Percentiles rank a stretch among this genome's conserved stretches.
Evolutionary conservation across 2,888 invertebrate genomes (phyloP).

Genomic region (Drosophila neoperkinsi): DNA sequence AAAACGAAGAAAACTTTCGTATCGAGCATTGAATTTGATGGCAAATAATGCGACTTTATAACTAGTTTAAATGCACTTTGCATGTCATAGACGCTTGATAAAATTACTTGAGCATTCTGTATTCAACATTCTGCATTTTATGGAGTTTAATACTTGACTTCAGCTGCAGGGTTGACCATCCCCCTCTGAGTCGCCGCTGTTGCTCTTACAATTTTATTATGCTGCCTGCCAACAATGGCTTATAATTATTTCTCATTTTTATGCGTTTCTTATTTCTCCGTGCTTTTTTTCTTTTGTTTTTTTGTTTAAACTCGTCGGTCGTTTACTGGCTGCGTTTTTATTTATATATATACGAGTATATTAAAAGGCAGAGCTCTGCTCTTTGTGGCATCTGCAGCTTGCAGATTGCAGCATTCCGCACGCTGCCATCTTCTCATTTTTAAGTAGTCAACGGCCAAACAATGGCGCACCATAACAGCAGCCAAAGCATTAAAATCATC

Average conservation of each 20-base stretch:
- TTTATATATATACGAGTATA: conserved; percentile 31
- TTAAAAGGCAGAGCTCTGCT: conserved; percentile 20
- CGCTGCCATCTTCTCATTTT: conserved; percentile 39
- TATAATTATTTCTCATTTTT: conserved; percentile 59
- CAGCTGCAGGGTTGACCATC: conserved; percentile 1
- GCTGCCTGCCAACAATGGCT: conserved; percentile 65
- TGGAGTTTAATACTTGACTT: conserved; percentile 49
- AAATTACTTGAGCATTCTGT: conserved; percentile 56
- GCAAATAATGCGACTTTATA: conserved; percentile 79
- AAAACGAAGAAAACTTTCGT: conserved; percentile 51
- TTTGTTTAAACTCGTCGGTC: conserved; percentile 33
- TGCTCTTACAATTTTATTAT: conserved; percentile 48
- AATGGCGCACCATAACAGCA: conserved; percentile 45
- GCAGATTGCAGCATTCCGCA: conserved; percentile 9
- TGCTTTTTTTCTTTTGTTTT: neutral
- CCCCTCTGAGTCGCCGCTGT: conserved; percentile 5
- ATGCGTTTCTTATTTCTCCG: conserved; percentile 4
- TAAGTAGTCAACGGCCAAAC: conserved; percentile 60
- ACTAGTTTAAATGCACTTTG: conserved; percentile 78
- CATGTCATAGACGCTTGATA: conserved; percentile 68
- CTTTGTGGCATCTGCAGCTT: conserved; percentile 23
- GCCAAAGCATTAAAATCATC: conserved; percentile 36
- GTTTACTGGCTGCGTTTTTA: conserved; percentile 33
- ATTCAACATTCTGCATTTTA: conserved; percentile 28
- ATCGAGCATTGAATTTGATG: conserved; percentile 70